Percentiles rank a stretch among this genome's conserved stretches.
Conservation (phyloP, 1,140 invertebrate species). For the Neodiprion virginianus region DNA sequence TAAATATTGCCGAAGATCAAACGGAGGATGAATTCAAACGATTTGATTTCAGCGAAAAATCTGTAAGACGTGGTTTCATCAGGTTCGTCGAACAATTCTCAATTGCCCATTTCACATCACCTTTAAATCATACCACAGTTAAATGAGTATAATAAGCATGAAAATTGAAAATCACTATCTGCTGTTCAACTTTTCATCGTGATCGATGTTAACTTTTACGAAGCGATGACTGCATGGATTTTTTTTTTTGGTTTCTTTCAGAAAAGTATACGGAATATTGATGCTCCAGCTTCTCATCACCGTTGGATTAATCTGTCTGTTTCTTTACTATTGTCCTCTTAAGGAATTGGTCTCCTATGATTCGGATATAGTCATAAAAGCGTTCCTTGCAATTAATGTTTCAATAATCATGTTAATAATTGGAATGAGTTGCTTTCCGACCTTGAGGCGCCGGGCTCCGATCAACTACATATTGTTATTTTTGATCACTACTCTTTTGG, state of each 20-base stretch:
- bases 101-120: constrained; percentile 48
- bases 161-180: constrained; percentile 5
- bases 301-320: constrained; percentile 75
- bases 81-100: constrained; percentile 64
- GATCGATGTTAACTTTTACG: neutral
- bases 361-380: constrained; percentile 65
- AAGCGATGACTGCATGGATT: too few species aligned
- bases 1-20: constrained; percentile 58
- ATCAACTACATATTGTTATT: constrained; percentile 89
- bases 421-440: constrained; percentile 85
- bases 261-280: constrained; percentile 79
- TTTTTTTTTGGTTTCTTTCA: constrained; percentile 45
- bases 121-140: constrained; percentile 23
- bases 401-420: constrained; percentile 66
- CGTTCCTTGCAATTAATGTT: constrained; percentile 75
- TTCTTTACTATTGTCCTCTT: constrained; percentile 73
- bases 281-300: constrained; percentile 78
- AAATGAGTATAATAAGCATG: constrained; percentile 16
- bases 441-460: constrained; percentile 82
- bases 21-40: constrained; percentile 71
- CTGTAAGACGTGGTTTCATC: constrained; percentile 78
- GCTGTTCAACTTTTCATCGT: neutral
- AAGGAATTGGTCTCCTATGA: constrained; percentile 63
- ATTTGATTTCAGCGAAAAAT: constrained; percentile 78
- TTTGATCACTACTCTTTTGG: constrained; percentile 78